phyloP scores from a whole-genome alignment of 2,113 vertebrate genomes.

The Bos indicus region DNA sequence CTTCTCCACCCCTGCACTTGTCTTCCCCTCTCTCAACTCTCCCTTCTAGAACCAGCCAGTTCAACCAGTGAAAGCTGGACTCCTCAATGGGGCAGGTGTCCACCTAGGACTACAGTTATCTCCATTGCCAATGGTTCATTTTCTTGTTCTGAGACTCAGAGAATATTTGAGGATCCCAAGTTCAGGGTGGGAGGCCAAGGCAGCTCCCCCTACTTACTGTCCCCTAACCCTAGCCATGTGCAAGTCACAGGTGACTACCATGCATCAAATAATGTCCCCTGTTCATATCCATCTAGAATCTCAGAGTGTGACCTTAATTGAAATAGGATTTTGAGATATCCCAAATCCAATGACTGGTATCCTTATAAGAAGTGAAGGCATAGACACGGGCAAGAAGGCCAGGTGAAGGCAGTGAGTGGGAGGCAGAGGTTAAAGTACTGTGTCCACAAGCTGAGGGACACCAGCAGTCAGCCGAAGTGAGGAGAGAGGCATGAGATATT shows the following conservation, averaged over 20 bases:
- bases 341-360: not conserved
- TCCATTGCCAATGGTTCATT: not conserved
- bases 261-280: not conserved
- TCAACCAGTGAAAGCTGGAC: not conserved
- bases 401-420: not conserved
- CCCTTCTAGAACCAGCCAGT: not conserved
- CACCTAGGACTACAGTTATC: not conserved
- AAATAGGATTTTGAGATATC: not conserved
- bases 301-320: not conserved
- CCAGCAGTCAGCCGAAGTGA: not conserved
- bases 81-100: not conserved
- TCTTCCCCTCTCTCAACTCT: no score
- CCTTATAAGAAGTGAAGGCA: not conserved
- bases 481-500: no score
- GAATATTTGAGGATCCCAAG: not conserved
- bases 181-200: not conserved
- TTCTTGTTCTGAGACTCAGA: not conserved
- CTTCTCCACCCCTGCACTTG: not conserved
- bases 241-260: not conserved
- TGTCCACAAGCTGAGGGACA: not conserved
- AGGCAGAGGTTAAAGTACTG: not conserved
- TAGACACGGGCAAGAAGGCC: rapidly evolving
- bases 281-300: not conserved
- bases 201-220: not conserved
- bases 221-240: not conserved